phyloP scores from a whole-genome alignment of 1,140 invertebrate genomes.

The Ostrea edulis region DNA sequence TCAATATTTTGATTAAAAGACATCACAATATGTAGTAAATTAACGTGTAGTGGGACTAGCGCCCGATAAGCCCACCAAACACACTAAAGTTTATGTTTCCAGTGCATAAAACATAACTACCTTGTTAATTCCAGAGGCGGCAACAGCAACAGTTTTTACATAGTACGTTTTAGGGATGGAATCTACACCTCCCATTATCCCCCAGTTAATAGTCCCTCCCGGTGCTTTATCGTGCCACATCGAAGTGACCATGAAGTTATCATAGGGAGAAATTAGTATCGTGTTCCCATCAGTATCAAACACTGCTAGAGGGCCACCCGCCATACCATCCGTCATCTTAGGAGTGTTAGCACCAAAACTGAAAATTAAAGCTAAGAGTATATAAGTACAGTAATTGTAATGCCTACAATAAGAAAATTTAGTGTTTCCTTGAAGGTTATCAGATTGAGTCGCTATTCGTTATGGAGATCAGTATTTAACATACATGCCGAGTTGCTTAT shows the following conservation, averaged over 20 bases:
- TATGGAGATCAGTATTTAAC: neutral
- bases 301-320: constrained; percentile 65
- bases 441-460: neutral
- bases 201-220: constrained; percentile 61
- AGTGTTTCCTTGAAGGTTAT: neutral
- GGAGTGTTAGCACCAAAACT: constrained; percentile 46
- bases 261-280: constrained; percentile 64
- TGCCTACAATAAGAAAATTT: neutral
- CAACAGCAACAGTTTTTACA: constrained; percentile 64
- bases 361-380: neutral
- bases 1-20: too few relatives aligned
- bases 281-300: constrained; percentile 64
- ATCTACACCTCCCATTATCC: constrained; percentile 71
- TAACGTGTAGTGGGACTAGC: too few relatives aligned
- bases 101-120: constrained; percentile 46
- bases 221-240: constrained; percentile 54
- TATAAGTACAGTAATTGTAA: neutral
- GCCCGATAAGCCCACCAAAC: too few relatives aligned
- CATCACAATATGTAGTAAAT: too few relatives aligned
- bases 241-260: constrained; percentile 65
- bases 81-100: too few relatives aligned
- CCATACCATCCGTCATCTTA: constrained; percentile 59
- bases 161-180: constrained; percentile 64
- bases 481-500: constrained; percentile 53
- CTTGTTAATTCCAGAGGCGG: constrained; percentile 67